Conservation (phyloP, 2,888 invertebrate genomes). For the Baronia brevicornis region DNA sequence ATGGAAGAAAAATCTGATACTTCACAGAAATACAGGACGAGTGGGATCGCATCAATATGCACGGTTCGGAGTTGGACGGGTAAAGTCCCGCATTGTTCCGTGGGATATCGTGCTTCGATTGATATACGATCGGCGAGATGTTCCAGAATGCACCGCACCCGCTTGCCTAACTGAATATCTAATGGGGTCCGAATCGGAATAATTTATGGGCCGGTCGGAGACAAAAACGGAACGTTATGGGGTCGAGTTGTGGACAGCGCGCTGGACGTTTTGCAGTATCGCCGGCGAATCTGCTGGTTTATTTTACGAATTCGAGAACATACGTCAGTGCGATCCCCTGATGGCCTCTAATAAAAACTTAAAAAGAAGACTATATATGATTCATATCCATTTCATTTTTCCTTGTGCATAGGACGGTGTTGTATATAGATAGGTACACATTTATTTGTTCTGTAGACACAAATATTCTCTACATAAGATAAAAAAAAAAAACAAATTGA, state of each 20-base stretch:
- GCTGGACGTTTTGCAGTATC: conserved; percentile 29
- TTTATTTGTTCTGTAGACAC: too few species aligned
- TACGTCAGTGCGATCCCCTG: too few species aligned
- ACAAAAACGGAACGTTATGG: conserved; percentile 71
- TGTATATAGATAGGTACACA: too few species aligned
- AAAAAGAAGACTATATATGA: too few species aligned
- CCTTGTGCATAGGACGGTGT: too few species aligned
- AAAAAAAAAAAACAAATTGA: too few species aligned
- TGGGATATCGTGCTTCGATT: conserved; percentile 66
- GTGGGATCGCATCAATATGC: conserved; percentile 22
- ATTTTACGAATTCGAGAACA: conserved; percentile 25
- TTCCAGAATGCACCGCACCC: conserved; percentile 64
- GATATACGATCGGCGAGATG: conserved; percentile 69
- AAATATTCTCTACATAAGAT: too few species aligned
- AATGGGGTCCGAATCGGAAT: conserved; percentile 70
- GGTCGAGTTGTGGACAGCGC: conserved; percentile 30
- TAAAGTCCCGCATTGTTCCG: conserved; percentile 68
- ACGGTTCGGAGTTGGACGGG: conserved; percentile 59
- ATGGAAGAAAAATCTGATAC: too few species aligned
- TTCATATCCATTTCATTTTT: too few species aligned
- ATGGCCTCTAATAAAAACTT: too few species aligned
- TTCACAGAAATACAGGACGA: conserved; percentile 6
- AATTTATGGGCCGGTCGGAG: conserved; percentile 61
- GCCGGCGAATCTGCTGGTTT: conserved; percentile 3
- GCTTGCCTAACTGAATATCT: conserved; percentile 70